Base-by-base conservation (phyloP, 2,888 invertebrate species). In the Onthophagus sagittarius region DNA sequence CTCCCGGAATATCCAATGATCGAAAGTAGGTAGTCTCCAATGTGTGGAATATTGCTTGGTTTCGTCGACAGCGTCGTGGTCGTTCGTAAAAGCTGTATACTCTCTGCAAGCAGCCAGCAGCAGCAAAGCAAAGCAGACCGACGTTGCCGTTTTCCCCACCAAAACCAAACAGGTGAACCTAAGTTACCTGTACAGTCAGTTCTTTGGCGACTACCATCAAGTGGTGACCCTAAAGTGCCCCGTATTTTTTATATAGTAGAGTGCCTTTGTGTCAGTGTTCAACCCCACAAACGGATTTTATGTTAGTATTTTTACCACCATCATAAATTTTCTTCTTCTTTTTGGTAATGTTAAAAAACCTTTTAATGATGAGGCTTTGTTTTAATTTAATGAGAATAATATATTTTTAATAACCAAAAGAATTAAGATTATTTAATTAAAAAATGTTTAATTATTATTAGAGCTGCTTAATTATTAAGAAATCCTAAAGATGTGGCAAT, bases 91-190 rank as follows among this genome's bases (percentile, higher is more conserved):
- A 23, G 23, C 23, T 23, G 39, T 53, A 53, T 53, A 53, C 39
- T 53, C 39, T 53, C 39, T 53, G 39, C 39, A 53, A 23, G 23
- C 23, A 23, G 23, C 23, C 23, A 23, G 23, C 23, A 23, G 23
- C 39, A 53, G 4, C 39, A 53, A 53, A 53, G 4, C 39, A 53
- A 53, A 7, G 62, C 14, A 5, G 70, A 23, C 14, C 39, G 15
- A 64, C 15, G 23, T 23, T 67, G 32, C 63, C 53, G 72, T 73
- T 75, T 76, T 77, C 82, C 82, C 82, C 82, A 81, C 82, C 82
- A 81, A 74, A 73, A 77, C 78, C 79, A 31, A 81, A 82, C 82
- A 82, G 83, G 83, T 83, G 83, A 83, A 82, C 82, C 80, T 80
- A 79, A 80, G 78, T 80, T 82, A 82, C 82, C 82, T 82, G 82